Base-by-base conservation (phyloP, 92 coral and sea anemone genomes). In the Actinostola sp. region DNA sequence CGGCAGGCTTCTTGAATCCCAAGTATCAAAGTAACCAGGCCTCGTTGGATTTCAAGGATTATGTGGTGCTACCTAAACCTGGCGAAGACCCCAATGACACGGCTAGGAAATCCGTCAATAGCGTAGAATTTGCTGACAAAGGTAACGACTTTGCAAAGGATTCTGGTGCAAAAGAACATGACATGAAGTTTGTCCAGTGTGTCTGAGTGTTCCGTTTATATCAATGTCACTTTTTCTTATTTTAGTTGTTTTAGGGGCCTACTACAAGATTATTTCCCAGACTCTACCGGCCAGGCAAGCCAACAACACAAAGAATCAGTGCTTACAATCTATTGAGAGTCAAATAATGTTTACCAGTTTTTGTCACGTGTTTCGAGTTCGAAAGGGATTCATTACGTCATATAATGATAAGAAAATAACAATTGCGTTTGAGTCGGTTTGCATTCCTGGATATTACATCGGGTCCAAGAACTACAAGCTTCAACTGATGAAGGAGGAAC, bases 361-460 rank as follows among this genome's bases (percentile, higher is more conserved):
- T 20, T 53, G 59, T 13, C 59, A 53, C 27, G 59, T 53, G 24
- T 53, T 53, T 13, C 17, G 21, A 53, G 25, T 23, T 16, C 59
- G 21, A 20, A 25, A 53, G 3, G 59, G 59, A 20, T 15, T 53
- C 21, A 53, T 25, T 1, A 2, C 27, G 30, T n/a, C 7, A 6
- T 25, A 13, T 13, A 3, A 7, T 23, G 59, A 53, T 53, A 25
- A 23, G 1, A 20, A 53, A 23, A 25, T 17, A 1, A 19, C 59
- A 13, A 6, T 65, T 1, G 85, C 97, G 0, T 70, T 92, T 53
- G 97, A 92, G 60, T 83, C 93, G 8, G 82, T 53, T 5, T 89
- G 93, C 64, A 51, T 42, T 11, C 91, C 93, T 30, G 97, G 97
- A 0, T 73, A 75, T 76, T 92, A 52, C n/a, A n/a, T n/a, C n/a